Conservation (phyloP, 2,113 vertebrate species). For the Prionailurus bengalensis region DNA sequence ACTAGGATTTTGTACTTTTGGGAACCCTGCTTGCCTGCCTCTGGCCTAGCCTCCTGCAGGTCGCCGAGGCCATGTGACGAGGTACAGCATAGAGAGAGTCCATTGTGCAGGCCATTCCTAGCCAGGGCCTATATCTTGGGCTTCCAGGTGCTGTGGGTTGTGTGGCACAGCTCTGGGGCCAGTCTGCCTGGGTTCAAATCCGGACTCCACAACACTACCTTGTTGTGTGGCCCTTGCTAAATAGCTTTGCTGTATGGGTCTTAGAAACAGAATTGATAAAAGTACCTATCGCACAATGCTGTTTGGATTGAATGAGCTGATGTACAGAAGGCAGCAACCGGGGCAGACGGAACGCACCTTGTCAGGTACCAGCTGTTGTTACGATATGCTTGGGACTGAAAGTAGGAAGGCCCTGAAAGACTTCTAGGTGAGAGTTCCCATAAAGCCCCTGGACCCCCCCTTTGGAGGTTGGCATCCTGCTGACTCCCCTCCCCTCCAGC, state of each 20-base stretch:
- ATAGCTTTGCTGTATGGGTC: constrained; percentile 26
- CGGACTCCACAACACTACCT: neutral
- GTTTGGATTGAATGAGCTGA: neutral
- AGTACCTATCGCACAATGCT: neutral
- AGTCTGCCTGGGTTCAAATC: neutral
- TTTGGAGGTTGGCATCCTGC: neutral
- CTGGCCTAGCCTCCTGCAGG: neutral
- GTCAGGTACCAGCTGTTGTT: neutral
- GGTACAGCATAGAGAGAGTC: neutral
- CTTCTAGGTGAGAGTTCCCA: neutral
- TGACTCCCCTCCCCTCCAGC: neutral
- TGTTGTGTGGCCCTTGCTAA: neutral
- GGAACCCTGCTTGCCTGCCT: neutral
- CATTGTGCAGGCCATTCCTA: neutral
- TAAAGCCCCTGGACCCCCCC: neutral
- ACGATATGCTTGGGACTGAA: neutral
- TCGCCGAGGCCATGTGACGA: neutral
- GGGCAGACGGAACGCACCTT: neutral
- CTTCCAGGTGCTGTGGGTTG: neutral
- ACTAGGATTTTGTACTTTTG: neutral
- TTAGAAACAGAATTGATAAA: neutral
- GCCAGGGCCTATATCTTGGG: neutral
- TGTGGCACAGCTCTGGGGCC: neutral
- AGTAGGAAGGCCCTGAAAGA: neutral
- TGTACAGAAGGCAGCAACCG: neutral